Evolutionary conservation across 2,113 vertebrate genomes (phyloP), one percentile per base, ranked within the genome.

Genomic region (Bubo scandiacus): DNA sequence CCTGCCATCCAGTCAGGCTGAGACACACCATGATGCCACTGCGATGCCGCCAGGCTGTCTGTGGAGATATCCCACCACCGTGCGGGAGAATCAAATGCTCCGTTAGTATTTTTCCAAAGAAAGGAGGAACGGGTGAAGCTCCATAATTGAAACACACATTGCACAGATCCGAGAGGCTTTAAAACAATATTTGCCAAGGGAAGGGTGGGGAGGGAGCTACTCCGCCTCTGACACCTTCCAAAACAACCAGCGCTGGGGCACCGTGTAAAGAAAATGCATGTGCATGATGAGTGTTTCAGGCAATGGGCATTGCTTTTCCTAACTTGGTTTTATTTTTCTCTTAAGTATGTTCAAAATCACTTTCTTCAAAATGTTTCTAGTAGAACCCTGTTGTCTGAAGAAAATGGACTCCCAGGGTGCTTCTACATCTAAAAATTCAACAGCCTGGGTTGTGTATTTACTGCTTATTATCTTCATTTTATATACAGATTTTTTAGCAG

Each of bases 101-200:
- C 6, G 4, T 29, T 4, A 16, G n/a, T 14, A 2, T 36, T 55
- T 40, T 15, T 42, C 59, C 67, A 3, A 36, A 72, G 73, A 63
- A 27, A 49, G 65, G 20, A 30, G 59, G 72, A 42, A 32, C 0
- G 9, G 49, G 10, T 16, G 29, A 45, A 65, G 70, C 87, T 30
- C 40, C 3, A 1, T 6, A 26, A 16, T 7, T 12, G 30, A 52
- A 29, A 5, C 42, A 0, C 6, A 14, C 11, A 0, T 27, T 9
- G 58, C 2, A 3, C 55, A 10, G 15, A 7, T 9, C 55, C 2
- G 1, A 27, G 22, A 32, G 19, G 13, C 30, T 32, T 11, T 10
- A 19, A 21, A 58, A 2, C 42, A 6, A 5, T 0, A 3, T 65
- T 29, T 36, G 26, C 12, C 15, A 7, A 23, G 45, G 52, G n/a